These are phyloP conservation scores for Scyliorhinus canicula DNA, from an alignment of 2,797 vertebrate species.

Conservation along the genomic window DNA sequence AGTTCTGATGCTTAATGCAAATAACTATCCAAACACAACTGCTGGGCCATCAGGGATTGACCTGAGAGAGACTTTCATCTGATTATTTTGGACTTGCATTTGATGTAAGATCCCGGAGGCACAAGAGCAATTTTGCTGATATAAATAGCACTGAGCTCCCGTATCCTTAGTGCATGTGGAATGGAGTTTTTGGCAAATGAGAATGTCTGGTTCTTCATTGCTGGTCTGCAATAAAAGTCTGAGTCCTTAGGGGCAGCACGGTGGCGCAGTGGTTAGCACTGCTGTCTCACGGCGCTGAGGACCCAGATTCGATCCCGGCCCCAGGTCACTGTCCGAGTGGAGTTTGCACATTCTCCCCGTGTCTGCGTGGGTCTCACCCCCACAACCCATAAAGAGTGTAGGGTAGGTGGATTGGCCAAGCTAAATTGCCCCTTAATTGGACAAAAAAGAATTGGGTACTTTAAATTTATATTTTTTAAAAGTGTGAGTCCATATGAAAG, in stretches of 20 bases:
- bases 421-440: too few relatives aligned
- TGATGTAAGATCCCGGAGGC: background rate
- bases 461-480: too few relatives aligned
- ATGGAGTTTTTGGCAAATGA: background rate
- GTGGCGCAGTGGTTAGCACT: too few relatives aligned
- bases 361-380: too few relatives aligned
- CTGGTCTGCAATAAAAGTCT: background rate
- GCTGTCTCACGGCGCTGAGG: too few relatives aligned
- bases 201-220: background rate
- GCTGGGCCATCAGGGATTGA: background rate
- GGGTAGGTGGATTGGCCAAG: too few relatives aligned
- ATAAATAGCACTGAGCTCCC: background rate
- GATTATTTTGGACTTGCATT: conserved; percentile 7
- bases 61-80: background rate
- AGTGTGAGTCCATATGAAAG: background rate
- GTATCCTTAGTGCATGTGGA: background rate
- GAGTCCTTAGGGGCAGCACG: too few relatives aligned
- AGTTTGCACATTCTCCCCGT: too few relatives aligned
- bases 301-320: too few relatives aligned
- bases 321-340: too few relatives aligned
- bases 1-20: background rate
- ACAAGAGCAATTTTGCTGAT: background rate
- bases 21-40: background rate
- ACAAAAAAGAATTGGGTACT: too few relatives aligned
- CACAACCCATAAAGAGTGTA: too few relatives aligned